Base-by-base conservation (phyloP, 2,888 invertebrate species). In the Drosophila rellima region DNA sequence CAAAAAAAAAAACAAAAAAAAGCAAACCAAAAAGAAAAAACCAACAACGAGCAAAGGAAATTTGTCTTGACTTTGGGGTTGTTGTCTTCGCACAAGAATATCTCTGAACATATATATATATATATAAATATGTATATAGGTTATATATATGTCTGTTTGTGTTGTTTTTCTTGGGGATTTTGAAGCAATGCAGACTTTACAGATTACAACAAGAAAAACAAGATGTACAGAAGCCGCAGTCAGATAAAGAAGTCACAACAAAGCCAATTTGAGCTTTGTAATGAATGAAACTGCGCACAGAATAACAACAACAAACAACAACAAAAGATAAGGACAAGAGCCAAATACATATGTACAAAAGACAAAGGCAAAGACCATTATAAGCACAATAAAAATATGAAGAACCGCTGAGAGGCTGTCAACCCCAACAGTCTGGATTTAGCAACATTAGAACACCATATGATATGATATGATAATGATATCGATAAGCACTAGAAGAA, bases 121-220 rank as follows among this genome's bases (percentile, higher is more conserved):
- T 39, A 10, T 37, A 18, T 37, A n/a, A 7, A 11, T 57, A 10
- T 40, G 7, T 11, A 23, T 23, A 23, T 23, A 23, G 23, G 6
- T 23, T 48, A 18, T 48, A 11, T 15, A n/a, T 20, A 15, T 35
- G 18, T 26, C 7, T 44, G 7, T 72, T 13, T 61, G 20, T 26
- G 35, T 18, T 55, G n/a, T 51, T 57, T 56, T 65, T 59, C 74
- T 67, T 66, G 57, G 64, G 77, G 74, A 80, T 77, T 81, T 81
- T 83, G 70, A 74, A 71, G 87, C 87, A 82, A 78, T 86, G 82
- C 82, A 83, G 88, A 87, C 82, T 84, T 78, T 87, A 70, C 63
- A 78, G 85, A 84, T 82, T 84, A 81, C 75, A 80, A 64, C 56
- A 70, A 77, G 62, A 55, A 67, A 50, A 57, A 10, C 33, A 31